Evolutionary conservation across 2,888 invertebrate genomes (phyloP).

Genomic region (Alloscopus bannaensis): DNA sequence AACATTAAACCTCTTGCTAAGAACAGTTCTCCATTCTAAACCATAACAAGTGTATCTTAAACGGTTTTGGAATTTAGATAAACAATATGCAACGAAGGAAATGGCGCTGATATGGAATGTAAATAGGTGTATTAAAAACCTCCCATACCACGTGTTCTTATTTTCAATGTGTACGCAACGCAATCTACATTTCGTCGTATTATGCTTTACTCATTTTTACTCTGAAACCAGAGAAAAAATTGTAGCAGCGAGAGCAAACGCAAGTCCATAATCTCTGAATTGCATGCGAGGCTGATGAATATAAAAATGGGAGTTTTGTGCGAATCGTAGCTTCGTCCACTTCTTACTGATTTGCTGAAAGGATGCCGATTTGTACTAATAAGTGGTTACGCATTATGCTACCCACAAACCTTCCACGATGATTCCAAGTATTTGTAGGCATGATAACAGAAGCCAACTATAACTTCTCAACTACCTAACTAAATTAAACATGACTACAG

Average conservation of each 20-base stretch:
- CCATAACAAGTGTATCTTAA: neutral
- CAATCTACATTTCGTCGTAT: neutral
- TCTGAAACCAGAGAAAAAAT: neutral
- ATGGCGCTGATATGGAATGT: neutral
- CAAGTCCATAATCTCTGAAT: conserved; percentile 30
- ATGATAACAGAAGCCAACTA: too few species aligned
- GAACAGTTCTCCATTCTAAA: neutral
- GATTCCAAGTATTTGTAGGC: too few species aligned
- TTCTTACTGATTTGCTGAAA: neutral
- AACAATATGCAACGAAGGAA: conserved; percentile 8
- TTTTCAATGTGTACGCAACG: conserved; percentile 4
- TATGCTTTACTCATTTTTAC: neutral
- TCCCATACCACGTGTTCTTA: conserved; percentile 5
- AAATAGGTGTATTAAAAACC: conserved; percentile 11
- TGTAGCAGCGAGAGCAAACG: neutral
- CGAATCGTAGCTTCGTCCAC: neutral
- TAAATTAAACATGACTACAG: too few species aligned
- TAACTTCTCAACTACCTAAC: too few species aligned
- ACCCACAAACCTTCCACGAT: too few species aligned
- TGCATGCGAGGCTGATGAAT: conserved; percentile 29
- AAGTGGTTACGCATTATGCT: neutral
- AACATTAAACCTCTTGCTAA: too few species aligned
- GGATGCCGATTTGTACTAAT: conserved; percentile 26
- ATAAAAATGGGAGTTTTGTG: neutral
- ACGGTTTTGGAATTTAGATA: conserved; percentile 5